Evolutionary conservation across 2,888 invertebrate species (phyloP).

Genomic region (Metopia argyrocephala): DNA sequence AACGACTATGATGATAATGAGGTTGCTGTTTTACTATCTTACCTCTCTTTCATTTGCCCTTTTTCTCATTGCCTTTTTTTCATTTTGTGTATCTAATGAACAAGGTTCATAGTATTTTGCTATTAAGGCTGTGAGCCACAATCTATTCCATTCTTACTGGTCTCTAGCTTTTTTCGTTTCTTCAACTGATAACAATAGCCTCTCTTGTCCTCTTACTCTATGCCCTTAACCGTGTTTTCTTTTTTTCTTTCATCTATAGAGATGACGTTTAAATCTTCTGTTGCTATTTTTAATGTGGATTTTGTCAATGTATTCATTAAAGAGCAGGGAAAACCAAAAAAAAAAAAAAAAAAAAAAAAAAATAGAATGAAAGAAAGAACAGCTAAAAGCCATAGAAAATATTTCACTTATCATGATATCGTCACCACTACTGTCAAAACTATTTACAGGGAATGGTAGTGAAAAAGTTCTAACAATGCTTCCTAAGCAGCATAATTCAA

Average conservation of each 20-base stretch:
- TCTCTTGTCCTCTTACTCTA: not conserved
- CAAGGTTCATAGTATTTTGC: not conserved
- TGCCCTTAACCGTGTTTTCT: not conserved
- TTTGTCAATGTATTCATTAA: constrained; percentile 27
- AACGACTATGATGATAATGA: constrained; percentile 22
- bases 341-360: not conserved
- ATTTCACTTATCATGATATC: constrained; percentile 16
- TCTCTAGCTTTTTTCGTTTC: not conserved
- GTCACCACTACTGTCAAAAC: too few species aligned
- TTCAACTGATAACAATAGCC: constrained; percentile 15
- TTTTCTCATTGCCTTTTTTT: not conserved
- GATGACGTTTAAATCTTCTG: not conserved
- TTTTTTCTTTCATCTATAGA: not conserved
- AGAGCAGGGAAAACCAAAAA: constrained; percentile 6
- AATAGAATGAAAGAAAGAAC: not conserved
- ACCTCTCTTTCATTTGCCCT: not conserved
- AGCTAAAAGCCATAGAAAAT: not conserved
- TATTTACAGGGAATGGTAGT: not conserved
- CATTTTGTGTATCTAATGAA: constrained; percentile 14
- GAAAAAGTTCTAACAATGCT: constrained; percentile 14
- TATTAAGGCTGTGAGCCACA: constrained; percentile 10
- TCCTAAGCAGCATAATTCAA: constrained; percentile 34
- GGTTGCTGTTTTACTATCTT: not conserved
- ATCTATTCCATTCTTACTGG: not conserved
- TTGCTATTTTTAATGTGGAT: not conserved